A percentile compares a stretch with the other conserved stretches of the same genome.
Conservation (phyloP, 2,797 vertebrate species). For the Pseudotriccus pelzelni region DNA sequence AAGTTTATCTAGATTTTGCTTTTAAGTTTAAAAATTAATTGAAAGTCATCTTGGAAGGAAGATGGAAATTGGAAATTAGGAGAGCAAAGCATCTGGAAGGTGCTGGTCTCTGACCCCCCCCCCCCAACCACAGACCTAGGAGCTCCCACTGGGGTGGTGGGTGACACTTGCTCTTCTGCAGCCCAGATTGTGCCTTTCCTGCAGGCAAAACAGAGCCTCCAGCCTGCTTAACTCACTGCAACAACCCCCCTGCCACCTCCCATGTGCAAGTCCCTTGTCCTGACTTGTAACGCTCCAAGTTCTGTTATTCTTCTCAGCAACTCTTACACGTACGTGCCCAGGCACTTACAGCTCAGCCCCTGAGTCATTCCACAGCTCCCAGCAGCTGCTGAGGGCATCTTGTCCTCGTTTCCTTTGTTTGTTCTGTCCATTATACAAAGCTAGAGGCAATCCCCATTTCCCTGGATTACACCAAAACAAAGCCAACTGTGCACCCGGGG, state of each 20-base stretch:
- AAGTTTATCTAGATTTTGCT: not conserved
- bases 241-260: not conserved
- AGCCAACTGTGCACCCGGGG: not conserved
- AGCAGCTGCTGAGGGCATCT: slow-evolving; percentile 21
- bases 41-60: not conserved
- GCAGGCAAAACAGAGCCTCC: not conserved
- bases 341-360: slow-evolving; percentile 16
- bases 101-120: not conserved
- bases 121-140: fast-evolving
- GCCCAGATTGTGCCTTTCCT: not conserved
- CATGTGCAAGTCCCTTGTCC: not conserved
- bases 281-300: not conserved
- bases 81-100: not conserved
- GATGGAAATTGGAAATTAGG: not conserved
- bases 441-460: not conserved
- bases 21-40: not conserved
- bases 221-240: not conserved
- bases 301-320: not conserved
- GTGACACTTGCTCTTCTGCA: not conserved
- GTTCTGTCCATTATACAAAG: not conserved
- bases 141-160: fast-evolving
- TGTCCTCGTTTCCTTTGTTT: slow-evolving; percentile 11
- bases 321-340: not conserved
- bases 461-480: not conserved
- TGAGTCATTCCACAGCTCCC: slow-evolving; percentile 13